These are phyloP conservation scores for Cantharis rustica DNA, from an alignment of 2,888 invertebrate genomes.

Conservation along the genomic window DNA sequence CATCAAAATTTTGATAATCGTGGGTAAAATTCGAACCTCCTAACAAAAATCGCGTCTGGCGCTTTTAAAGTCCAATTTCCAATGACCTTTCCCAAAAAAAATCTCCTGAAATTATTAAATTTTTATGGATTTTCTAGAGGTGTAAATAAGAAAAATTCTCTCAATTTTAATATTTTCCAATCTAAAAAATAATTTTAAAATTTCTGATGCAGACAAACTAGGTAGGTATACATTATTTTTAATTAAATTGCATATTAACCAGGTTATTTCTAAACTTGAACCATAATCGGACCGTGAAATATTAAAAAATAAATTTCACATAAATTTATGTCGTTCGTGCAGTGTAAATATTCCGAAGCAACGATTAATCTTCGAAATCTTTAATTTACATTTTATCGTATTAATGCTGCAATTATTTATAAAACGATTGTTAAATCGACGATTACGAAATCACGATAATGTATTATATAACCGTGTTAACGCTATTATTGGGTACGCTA, in stretches of 20 bases:
- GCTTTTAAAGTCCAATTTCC: neutral
- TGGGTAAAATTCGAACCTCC: neutral
- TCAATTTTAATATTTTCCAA: too few species aligned
- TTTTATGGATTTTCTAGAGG: neutral
- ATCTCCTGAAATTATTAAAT: neutral
- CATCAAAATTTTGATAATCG: neutral
- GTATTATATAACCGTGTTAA: too few species aligned
- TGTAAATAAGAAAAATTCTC: neutral
- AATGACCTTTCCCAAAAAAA: neutral
- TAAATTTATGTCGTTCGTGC: neutral
- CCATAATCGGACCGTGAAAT: neutral
- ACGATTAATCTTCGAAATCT: neutral
- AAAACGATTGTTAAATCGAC: too few species aligned
- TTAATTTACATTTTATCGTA: neutral
- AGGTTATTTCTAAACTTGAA: neutral
- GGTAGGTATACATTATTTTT: neutral
- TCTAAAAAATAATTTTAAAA: too few species aligned
- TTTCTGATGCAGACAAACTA: neutral
- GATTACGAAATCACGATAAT: too few species aligned
- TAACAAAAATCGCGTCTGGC: neutral
- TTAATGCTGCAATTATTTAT: too few species aligned
- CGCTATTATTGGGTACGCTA: too few species aligned
- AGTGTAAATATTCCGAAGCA: neutral
- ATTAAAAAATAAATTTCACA: neutral
- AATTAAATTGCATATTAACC: neutral